Base-by-base conservation (phyloP, 1,140 invertebrate species). In the Philopotamus ludificatus region DNA sequence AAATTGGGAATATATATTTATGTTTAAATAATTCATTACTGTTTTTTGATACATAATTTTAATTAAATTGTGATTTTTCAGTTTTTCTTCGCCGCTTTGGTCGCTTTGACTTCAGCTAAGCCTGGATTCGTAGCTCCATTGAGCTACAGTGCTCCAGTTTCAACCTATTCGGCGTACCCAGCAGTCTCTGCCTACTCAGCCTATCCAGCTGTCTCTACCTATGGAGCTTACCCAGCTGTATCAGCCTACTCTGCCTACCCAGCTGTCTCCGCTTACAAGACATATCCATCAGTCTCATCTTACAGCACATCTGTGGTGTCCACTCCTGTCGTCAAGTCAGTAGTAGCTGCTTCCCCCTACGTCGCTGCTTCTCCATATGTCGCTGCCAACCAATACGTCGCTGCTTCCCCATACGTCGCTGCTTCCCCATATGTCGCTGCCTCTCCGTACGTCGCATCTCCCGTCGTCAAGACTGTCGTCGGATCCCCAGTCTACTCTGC, bases 211-310 rank as follows among this genome's bases (percentile, higher is more conserved):
- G 65, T 61, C 12, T 53, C 55, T 4, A 70, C 60, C 23, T 66
- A 70, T 12, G 20, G 57, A 20, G 72, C 76, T 59, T 80, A 79
- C 34, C 81, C 79, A 62, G 75, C 81, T 18, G 82, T 82, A 71
- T 73, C 41, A 10, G 20, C 50, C 16, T 55, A 55, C 22, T 68
- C 67, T 7, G 34, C 71, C 62, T 47, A 41, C 63, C 71, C 73
- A 60, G 26, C 51, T 54, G 15, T 50, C 2, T 25, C 51, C 18
- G 71, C 51, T 9, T 64, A 41, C 16, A 21, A 20, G 22, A 26
- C 60, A 3, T 34, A 34, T 12, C 28, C 28, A 34, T 18, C 50
- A 10, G 25, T 22, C 16, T 45, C 23, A 20, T 18, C 58, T 4
- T 63, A 63, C 54, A 59, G 44, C 16, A 34, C 28, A 4, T 34